phyloP scores from a whole-genome alignment of 2,797 vertebrate genomes.

The Eidolon dupreanum region DNA sequence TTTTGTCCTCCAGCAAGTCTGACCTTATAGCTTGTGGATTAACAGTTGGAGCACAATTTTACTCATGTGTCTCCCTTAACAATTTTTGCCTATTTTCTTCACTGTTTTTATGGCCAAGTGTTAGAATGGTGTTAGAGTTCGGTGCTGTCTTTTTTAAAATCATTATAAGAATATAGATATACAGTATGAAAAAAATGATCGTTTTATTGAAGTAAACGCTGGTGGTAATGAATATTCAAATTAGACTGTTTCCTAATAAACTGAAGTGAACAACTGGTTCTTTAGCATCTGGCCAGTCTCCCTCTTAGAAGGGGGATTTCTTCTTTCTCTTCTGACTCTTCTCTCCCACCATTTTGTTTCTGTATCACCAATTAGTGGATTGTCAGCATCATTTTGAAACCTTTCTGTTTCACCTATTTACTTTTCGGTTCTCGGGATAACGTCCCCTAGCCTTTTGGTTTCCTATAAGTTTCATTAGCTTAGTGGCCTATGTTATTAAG shows the following conservation, averaged over 20 bases:
- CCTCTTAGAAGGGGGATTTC: neutral
- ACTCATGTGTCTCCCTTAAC: neutral
- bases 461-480: neutral
- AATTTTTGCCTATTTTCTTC: neutral
- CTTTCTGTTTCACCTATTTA: neutral
- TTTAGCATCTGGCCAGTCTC: neutral
- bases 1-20: neutral
- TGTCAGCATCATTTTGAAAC: neutral
- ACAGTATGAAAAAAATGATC: neutral
- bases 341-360: constrained; percentile 51
- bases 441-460: neutral
- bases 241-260: neutral
- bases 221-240: neutral
- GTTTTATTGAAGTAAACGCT: neutral
- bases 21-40: neutral
- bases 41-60: neutral
- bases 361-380: neutral
- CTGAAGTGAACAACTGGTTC: neutral
- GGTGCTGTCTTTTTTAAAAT: neutral
- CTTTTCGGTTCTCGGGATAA: neutral
- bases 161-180: neutral
- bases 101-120: neutral
- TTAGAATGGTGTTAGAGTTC: neutral
- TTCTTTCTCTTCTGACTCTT: neutral
- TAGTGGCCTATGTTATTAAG: neutral